Conservation (phyloP, 1,140 invertebrate genomes). For the Apis mellifera region Amel_HAv3.1 CM009932.2:13595001-13595500, state of each 20-base stretch:
- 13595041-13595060: neutral
- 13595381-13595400: slow-evolving; percentile 14
- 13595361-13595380: slow-evolving; percentile 41
- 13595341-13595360: slow-evolving; percentile 46
- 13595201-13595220: neutral
- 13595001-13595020: neutral
- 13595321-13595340: slow-evolving; percentile 36
- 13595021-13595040: neutral
- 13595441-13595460: slow-evolving; percentile 53
- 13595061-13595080: neutral
- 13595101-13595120: neutral
- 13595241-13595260: neutral
- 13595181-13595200: too few relatives aligned
- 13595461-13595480: slow-evolving; percentile 65
- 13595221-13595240: neutral
- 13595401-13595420: slow-evolving; percentile 38
- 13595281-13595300: neutral
- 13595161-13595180: too few relatives aligned
- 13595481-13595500: slow-evolving; percentile 64
- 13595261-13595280: too few relatives aligned
- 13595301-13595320: neutral
- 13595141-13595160: neutral
- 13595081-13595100: slow-evolving; percentile 1
- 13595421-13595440: slow-evolving; percentile 37
- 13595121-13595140: slow-evolving; percentile 59